Evolutionary conservation across 2,888 invertebrate genomes (phyloP).

Genomic region (Troilus luridus): DNA sequence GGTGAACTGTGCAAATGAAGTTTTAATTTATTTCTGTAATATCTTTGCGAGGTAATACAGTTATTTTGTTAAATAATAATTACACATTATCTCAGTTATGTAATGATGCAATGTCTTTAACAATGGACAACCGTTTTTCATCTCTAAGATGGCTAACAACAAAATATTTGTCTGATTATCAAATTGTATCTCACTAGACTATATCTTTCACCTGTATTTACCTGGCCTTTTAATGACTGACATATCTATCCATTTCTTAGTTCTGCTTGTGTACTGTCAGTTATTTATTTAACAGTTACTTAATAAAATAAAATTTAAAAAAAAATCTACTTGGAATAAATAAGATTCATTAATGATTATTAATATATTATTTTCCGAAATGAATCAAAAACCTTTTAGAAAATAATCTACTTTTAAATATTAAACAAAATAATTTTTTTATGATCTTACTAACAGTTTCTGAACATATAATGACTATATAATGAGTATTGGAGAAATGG

Average conservation of each 20-base stretch:
- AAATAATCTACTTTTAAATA: no score
- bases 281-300: neutral
- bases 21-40: neutral
- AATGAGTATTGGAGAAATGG: no score
- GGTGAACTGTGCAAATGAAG: neutral
- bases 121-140: neutral
- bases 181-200: neutral
- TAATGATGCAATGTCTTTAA: neutral
- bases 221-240: neutral
- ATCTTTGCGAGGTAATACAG: neutral
- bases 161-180: neutral
- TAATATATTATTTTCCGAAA: no score
- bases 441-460: no score
- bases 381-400: no score
- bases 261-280: neutral
- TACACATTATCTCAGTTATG: neutral
- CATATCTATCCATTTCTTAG: neutral
- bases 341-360: no score
- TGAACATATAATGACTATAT: no score
- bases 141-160: neutral
- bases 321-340: no score
- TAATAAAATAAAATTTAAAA: neutral
- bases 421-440: no score
- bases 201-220: neutral
- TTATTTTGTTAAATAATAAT: neutral